Base-by-base conservation (phyloP, 2,888 invertebrate genomes). In the Homarus gammarus region DNA sequence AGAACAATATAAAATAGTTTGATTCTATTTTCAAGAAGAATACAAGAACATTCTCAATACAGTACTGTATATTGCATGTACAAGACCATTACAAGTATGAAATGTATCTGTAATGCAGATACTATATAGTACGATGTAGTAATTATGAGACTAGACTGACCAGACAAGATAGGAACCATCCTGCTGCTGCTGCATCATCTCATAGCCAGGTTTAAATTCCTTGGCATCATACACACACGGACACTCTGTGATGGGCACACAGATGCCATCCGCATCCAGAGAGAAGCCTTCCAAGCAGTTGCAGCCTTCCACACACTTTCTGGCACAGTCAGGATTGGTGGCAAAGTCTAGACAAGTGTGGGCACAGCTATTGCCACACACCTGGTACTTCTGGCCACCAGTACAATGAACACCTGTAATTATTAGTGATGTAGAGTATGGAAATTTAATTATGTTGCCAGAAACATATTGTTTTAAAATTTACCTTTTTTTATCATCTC, bases 241-340 rank as follows among this genome's bases (percentile, higher is more conserved):
- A 93, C 98, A 98, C 90, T 96, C 94, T 0, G 95, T 95, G 36
- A 96, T 95, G 0, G 96, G 96, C 61, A 98, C 96, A 93, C 98
- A 98, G 79, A 96, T 95, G 31, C 96, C 96, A 84, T 95, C 95
- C 5, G 95, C 95, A 93, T 97, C 96, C 68, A 98, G 93, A 0
- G 96, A 95, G 94, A 96, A 95, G 78, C 97, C 98, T 33, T 95
- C 94, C 0, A 97, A 97, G 93, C 98, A 98, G 89, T 97, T 97
- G 94, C 98, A 98, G 0, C 98, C 98, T 93, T 98, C 98, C 0
- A 97, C 97, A 93, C 98, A 98, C 91, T 95, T 94, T 8, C 95
- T 95, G 92, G 94, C 94, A 93, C 97, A 97, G 15, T 94, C 85
- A 0, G 94, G 94, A 79, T 94, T 93, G 2, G 94, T 92, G 0